Base-by-base conservation (phyloP, 2,797 vertebrate species). In the Enteromius viviparus region DNA sequence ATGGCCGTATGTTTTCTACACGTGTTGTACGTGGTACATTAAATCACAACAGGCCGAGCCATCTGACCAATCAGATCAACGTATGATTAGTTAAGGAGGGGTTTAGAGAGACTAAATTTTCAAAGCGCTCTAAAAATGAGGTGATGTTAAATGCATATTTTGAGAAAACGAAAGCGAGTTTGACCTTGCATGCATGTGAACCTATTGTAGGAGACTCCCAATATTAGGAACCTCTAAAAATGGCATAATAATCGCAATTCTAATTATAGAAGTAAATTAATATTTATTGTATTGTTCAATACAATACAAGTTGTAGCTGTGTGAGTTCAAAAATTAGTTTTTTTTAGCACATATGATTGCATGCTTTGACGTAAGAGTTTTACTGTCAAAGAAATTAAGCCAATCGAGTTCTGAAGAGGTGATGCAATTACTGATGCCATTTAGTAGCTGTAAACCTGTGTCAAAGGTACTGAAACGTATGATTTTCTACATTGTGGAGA, bases 371-470 rank as follows among this genome's bases (percentile, higher is more conserved):
- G 4, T 10, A 76, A 58, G 34, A 76, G 12, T n/a, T 23, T n/a
- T 23, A 42, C 32, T 60, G 34, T 76, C 34, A 76, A 58, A 26
- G n/a, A 60, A 14, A 58, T 26, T 23, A 34, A 45, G 19, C 23
- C 40, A 78, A 78, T 62, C 58, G 64, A 78, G 76, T 42, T 78
- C 40, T 64, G 76, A 77, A 77, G 40, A 47, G 37, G 40, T 64
- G n/a, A 12, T 4, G 42, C 23, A 49, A 64, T 78, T 78, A 78
- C 23, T 12, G 26, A 49, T 65, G 76, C 37, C 26, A 15, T 78
- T 47, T 47, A 45, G 58, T 8, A 29, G 76, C 21, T 77, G 40
- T 4, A 62, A 47, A 23, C 37, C 40, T 77, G 34, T 15, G 76
- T 32, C 5, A 23, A 3, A 0, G 11, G 40, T 49, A 29, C 14